Evolutionary conservation across 2,113 vertebrate genomes (phyloP).

Genomic region (Gymnocephalus cernua): DNA sequence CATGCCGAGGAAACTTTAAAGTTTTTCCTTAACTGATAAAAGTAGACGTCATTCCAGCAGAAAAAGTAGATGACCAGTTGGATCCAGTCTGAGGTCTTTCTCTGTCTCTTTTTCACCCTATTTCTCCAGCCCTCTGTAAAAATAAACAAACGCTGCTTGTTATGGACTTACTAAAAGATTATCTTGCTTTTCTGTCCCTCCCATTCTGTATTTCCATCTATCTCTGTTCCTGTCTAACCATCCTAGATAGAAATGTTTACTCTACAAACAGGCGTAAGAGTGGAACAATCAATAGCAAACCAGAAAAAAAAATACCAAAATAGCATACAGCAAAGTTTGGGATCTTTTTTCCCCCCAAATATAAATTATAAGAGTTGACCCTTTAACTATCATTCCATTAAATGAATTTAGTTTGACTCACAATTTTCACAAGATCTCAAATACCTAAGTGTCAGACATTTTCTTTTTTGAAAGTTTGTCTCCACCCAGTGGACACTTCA

Average conservation of each 20-base stretch:
- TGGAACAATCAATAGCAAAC: neutral
- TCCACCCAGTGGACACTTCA: slow-evolving; percentile 53
- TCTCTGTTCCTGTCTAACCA: neutral
- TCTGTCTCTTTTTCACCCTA: neutral
- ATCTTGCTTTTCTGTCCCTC: neutral
- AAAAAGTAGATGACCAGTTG: neutral
- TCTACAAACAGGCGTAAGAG: neutral
- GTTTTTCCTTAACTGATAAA: neutral
- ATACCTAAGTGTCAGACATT: neutral
- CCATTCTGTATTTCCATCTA: neutral
- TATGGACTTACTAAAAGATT: slow-evolving; percentile 1
- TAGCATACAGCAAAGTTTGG: neutral
- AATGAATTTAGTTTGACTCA: neutral
- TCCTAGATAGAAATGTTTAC: neutral
- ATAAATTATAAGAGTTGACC: neutral
- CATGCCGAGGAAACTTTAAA: neutral
- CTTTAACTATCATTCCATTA: neutral
- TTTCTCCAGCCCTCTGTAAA: neutral
- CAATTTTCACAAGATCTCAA: neutral
- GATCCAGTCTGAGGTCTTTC: neutral
- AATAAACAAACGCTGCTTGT: slow-evolving; percentile 5
- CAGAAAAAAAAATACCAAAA: neutral
- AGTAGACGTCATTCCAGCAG: neutral
- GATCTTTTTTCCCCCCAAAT: neutral
- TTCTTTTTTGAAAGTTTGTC: slow-evolving; percentile 48